Base-by-base conservation (phyloP, 2,888 invertebrate species). In the Subacronicta megacephala region DNA sequence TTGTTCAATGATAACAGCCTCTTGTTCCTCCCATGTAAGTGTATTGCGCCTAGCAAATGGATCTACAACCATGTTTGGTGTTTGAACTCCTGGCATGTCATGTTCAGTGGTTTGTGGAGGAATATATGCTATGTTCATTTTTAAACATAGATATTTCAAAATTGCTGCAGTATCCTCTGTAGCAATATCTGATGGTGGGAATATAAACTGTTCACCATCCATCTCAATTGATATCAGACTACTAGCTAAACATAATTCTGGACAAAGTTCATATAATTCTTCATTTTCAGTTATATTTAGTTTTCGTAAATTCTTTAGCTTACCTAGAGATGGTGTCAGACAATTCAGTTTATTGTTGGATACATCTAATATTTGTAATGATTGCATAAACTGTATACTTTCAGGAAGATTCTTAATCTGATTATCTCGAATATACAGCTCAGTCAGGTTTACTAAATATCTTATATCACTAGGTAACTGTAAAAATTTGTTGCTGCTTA, bases 401-500 rank as follows among this genome's bases (percentile, higher is more conserved):
- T 95, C 95, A 64, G 98, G 97, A 83, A 98, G 90, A 75, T 90
- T 90, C 82, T 95, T 95, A 56, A 98, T 85, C 62, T 94, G 94
- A 94, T 98, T 98, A 80, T 96, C 94, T 82, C 96, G 96, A 66
- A 97, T 77, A 90, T 97, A 95, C 59, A 98, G 90, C 85, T 97
- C 97, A 93, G 95, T 95, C 72, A 98, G 94, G 77, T 95, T 96
- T 65, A 92, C 92, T 74, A 98, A 94, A 85, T 92, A 94, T 84
- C 90, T 93, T 77, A 97, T 95, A 73, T 96, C 96, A 66, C 95
- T 93, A 60, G 97, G 95, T 82, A 97, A 89, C 75, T 89, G 87
- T 55, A 89, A 89, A 84, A 97, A 95, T 81, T 93, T 94, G 90
- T 97, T 97, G 70, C 89, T 90, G 83, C 95, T 95, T 77, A 97